Conservation (phyloP, 2,888 invertebrate genomes). For the Xanthostigma xanthostigma region DNA sequence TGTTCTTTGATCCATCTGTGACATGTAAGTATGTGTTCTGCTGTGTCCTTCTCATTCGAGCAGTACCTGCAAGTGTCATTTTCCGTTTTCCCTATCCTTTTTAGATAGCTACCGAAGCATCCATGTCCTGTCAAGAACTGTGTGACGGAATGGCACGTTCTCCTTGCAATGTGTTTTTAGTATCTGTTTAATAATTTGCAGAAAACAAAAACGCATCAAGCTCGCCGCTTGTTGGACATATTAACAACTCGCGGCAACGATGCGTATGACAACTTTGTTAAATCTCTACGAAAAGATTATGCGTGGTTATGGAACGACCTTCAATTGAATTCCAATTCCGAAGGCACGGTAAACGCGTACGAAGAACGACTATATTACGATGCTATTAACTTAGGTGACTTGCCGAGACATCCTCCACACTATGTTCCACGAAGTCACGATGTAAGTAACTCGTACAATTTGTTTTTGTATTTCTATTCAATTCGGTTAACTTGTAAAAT, state of each 20-base stretch:
- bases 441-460: conserved; percentile 24
- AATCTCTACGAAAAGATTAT: conserved; percentile 37
- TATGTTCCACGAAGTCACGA: conserved; percentile 34
- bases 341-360: conserved; percentile 12
- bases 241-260: conserved; percentile 28
- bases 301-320: conserved; percentile 29
- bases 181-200: conserved; percentile 19
- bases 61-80: no score
- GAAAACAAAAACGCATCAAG: conserved; percentile 27
- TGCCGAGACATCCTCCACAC: conserved; percentile 39
- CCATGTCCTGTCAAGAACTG: no score
- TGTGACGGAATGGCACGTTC: not conserved
- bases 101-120: no score
- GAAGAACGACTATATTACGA: conserved; percentile 33
- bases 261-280: conserved; percentile 39
- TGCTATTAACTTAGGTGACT: conserved; percentile 37
- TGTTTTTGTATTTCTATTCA: no score
- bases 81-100: no score
- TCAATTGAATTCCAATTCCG: not conserved
- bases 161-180: not conserved
- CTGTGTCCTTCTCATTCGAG: no score
- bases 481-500: no score
- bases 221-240: conserved; percentile 28
- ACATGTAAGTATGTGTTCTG: no score
- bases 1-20: no score